Evolutionary conservation across 1,140 invertebrate genomes (phyloP), one percentile per base, ranked within the genome.

Genomic region (Zaprionus taronus): DNA sequence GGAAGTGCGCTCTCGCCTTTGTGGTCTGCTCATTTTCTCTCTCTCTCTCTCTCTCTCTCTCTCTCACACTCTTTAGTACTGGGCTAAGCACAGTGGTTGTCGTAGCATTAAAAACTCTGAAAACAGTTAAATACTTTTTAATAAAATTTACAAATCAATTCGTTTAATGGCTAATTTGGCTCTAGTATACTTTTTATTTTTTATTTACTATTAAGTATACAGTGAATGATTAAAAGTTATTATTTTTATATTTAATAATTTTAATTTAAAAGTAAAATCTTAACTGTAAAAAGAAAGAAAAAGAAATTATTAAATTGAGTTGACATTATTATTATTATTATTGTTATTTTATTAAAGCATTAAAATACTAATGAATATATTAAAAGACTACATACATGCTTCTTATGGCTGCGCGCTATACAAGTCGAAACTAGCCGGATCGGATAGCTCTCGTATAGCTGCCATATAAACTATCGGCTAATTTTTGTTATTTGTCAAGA

Each of bases 1-100:
- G 17, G 5, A 17, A 31, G 14, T 60, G 11, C 53, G 11, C 53
- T 71, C 61, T 66, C 63, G n/a, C 53, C 58, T 51, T 20, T 51
- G 36, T 22, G 34, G 53, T 44, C 41, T 44, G 41, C 15, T 44
- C 64, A 38, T 12, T 12, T 28, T 24, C 24, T 34, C 57, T 1
- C 38, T 38, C 14, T 58, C 70, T 66, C 55, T 41, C 15, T n/a
- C n/a, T n/a, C 24, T 34, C 57, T 1, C 38, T 38, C 14, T 58
- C 70, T 66, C 55, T 41, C 15, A 5, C 67, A 53, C 51, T 55
- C 5, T 56, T 31, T 17, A 15, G 20, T 11, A 31, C 38, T 31
- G 11, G 11, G 20, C 20, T 49, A 24, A 14, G 34, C 14, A 70
- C 72, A 26, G 12, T 75, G 72, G 51, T 31, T 6, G 2, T 9